Conservation (phyloP, 2,888 invertebrate genomes). For the Andrena dorsata region DNA sequence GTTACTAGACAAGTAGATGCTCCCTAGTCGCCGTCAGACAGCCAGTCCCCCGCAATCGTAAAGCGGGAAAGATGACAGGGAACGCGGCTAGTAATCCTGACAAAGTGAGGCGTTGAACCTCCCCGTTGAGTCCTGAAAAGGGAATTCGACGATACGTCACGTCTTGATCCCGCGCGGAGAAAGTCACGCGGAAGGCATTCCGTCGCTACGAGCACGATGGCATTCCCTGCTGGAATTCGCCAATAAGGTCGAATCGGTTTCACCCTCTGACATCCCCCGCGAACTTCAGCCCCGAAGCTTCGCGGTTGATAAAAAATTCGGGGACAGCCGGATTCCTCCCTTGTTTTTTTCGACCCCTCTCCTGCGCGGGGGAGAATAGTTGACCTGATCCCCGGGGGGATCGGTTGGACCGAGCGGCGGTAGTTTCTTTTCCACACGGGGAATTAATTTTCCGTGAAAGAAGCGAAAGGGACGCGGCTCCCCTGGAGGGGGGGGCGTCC, state of each 20-base stretch:
- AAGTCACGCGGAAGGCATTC: constrained; percentile 51
- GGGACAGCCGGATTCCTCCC: constrained; percentile 6
- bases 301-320: constrained; percentile 10
- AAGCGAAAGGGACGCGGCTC: too few species aligned
- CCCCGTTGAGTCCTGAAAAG: constrained; percentile 40
- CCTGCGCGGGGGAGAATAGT: too few species aligned
- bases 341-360: not conserved
- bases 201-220: constrained; percentile 12
- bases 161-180: constrained; percentile 63
- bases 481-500: too few species aligned
- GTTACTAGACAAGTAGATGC: not conserved
- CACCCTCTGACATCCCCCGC: constrained; percentile 24
- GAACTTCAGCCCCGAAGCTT: constrained; percentile 4
- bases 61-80: not conserved
- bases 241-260: constrained; percentile 39
- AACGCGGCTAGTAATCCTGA: constrained; percentile 16
- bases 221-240: constrained; percentile 24
- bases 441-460: too few species aligned
- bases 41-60: not conserved
- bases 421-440: too few species aligned
- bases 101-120: constrained; percentile 29
- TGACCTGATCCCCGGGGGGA: not conserved
- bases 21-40: not conserved
- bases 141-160: constrained; percentile 65
- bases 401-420: not conserved